Percentiles rank a stretch among this genome's conserved stretches.
Conservation (phyloP, 2,888 invertebrate species). For the Callyntrura sp. region DNA sequence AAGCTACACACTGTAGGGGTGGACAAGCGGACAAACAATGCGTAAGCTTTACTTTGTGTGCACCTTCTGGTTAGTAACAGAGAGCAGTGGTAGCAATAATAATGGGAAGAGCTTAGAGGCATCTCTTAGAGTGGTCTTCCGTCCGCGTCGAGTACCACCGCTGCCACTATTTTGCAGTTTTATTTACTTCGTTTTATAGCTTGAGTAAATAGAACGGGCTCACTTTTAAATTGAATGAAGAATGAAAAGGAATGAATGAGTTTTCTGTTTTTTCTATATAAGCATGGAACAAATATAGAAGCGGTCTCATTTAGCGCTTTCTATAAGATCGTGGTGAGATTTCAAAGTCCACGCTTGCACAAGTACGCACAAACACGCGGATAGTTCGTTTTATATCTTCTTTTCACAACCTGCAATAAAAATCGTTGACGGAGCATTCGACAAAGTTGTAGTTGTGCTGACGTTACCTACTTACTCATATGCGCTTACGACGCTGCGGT, state of each 20-base stretch:
- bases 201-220: slow-evolving; percentile 66
- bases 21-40: no score
- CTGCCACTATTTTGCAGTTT: slow-evolving; percentile 44
- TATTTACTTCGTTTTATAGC: slow-evolving; percentile 64
- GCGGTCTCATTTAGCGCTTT: slow-evolving; percentile 46
- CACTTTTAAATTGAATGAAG: slow-evolving; percentile 49
- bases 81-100: slow-evolving; percentile 43
- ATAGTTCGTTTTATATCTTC: not conserved
- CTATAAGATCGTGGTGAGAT: slow-evolving; percentile 16
- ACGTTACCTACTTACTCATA: no score
- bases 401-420: not conserved
- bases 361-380: not conserved
- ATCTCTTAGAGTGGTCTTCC: slow-evolving; percentile 16
- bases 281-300: not conserved
- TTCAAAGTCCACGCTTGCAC: not conserved
- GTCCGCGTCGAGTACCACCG: slow-evolving; percentile 38
- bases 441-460: no score
- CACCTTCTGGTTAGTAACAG: not conserved
- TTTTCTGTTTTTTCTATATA: slow-evolving; percentile 20
- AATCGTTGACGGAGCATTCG: not conserved
- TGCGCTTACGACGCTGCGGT: not conserved
- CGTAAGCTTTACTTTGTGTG: no score
- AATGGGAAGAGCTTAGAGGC: slow-evolving; percentile 67
- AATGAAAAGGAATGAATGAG: slow-evolving; percentile 55
- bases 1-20: no score